phyloP scores from a whole-genome alignment of 2,113 vertebrate species.

The Elephas maximus region DNA sequence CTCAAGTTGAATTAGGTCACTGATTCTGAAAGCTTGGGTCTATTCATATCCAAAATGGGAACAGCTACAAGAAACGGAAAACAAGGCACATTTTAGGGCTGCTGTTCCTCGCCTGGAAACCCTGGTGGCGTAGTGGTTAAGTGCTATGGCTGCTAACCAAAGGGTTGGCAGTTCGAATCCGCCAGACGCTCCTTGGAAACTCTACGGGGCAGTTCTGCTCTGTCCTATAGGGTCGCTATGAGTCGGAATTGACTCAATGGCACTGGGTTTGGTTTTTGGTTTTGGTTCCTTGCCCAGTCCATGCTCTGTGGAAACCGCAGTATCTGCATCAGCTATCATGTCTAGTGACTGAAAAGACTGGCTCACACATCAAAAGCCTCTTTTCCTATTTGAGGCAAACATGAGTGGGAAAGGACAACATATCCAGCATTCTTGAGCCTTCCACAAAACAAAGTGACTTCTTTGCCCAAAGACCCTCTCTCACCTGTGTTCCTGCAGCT shows the following conservation, averaged over 20 bases:
- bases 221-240: too few relatives aligned
- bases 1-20: not conserved
- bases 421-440: not conserved
- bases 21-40: not conserved
- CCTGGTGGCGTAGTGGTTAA: too few relatives aligned
- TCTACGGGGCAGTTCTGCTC: too few relatives aligned
- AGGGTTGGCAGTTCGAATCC: too few relatives aligned
- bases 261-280: too few relatives aligned
- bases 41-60: not conserved
- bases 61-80: not conserved
- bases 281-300: not conserved
- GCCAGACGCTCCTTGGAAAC: too few relatives aligned
- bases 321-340: fast-evolving
- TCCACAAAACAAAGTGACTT: not conserved
- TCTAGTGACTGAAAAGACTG: not conserved
- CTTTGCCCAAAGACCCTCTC: not conserved
- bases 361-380: not conserved
- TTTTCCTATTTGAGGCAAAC: not conserved
- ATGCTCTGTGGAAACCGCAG: not conserved
- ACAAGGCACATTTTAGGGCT: not conserved
- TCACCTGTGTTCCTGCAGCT: slow-evolving; percentile 98
- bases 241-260: too few relatives aligned
- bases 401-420: not conserved
- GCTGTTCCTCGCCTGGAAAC: not conserved
- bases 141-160: too few relatives aligned